Percentiles rank a stretch among this genome's conserved stretches.
These are phyloP conservation scores for Oxygymnocypris stewartii DNA, from an alignment of 2,113 vertebrate species.

Conservation along the genomic window DNA sequence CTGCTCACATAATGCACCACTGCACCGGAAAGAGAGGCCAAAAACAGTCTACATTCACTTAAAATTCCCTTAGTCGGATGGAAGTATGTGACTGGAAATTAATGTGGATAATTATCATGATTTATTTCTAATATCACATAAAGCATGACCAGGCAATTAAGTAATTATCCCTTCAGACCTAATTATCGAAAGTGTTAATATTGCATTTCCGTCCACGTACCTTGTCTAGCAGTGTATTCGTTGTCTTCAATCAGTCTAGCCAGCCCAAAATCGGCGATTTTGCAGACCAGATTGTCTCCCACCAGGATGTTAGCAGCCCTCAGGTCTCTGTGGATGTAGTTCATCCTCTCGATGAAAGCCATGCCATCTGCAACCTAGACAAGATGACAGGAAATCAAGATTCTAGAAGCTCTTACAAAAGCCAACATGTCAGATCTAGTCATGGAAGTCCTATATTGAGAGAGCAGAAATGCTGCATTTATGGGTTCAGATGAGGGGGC, in stretches of 20 bases:
- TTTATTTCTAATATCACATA: constrained; percentile 4
- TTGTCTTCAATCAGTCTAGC: constrained; percentile 98
- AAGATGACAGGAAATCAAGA: constrained; percentile 2
- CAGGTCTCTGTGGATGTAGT: constrained; percentile 98
- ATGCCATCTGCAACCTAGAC: constrained; percentile 95
- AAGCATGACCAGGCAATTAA: not conserved
- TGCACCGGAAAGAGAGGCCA: not conserved
- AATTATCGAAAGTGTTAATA: constrained; percentile 11
- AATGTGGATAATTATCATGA: not conserved
- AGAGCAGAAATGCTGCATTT: not conserved
- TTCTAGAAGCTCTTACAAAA: not conserved
- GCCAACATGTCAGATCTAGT: not conserved
- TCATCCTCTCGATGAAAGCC: constrained; percentile 99
- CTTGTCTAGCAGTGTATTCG: constrained; percentile 98
- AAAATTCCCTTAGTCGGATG: not conserved
- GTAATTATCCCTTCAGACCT: not conserved
- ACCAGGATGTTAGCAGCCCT: constrained; percentile 98
- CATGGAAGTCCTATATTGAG: not conserved
- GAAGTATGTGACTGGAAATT: not conserved
- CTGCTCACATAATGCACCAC: not conserved
- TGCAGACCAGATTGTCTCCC: constrained; percentile 95
- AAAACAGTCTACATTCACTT: not conserved
- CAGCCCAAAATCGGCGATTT: constrained; percentile 97
- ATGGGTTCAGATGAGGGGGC: not conserved
- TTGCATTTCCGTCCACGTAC: constrained; percentile 65